Evolutionary conservation across 2,888 invertebrate species (phyloP).

Genomic region (Rhamnusium bicolor): DNA sequence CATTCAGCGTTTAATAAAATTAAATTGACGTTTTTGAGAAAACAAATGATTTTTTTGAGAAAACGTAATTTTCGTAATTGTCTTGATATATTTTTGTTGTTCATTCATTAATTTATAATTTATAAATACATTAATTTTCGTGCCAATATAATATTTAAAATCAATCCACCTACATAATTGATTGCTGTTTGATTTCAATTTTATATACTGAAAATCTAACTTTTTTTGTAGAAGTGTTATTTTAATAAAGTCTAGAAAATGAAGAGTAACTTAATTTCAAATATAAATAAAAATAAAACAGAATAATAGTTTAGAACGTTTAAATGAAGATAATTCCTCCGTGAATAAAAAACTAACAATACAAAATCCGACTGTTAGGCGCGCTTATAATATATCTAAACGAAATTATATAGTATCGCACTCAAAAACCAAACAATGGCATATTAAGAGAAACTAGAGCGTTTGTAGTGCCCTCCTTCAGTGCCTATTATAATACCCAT

Average conservation of each 20-base stretch:
- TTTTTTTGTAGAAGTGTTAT: background rate
- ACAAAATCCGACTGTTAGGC: constrained; percentile 36
- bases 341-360: constrained; percentile 33
- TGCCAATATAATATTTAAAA: too few species aligned
- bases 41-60: too few species aligned
- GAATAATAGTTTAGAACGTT: background rate
- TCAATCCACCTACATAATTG: too few species aligned
- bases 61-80: too few species aligned
- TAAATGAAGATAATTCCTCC: constrained; percentile 13
- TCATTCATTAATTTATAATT: too few species aligned
- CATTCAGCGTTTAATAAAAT: too few species aligned
- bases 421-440: constrained; percentile 59
- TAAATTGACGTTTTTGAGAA: too few species aligned
- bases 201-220: too few species aligned
- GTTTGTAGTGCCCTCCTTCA: constrained; percentile 56
- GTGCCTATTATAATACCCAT: constrained; percentile 64
- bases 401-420: constrained; percentile 61
- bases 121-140: too few species aligned
- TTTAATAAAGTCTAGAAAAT: background rate
- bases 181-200: too few species aligned
- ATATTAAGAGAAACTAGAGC: constrained; percentile 52
- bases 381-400: constrained; percentile 47
- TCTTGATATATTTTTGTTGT: too few species aligned
- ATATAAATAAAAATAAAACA: background rate
- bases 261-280: background rate